A percentile compares a stretch with the other conserved stretches of the same genome.
These are phyloP conservation scores for Idaea dimidiata DNA, from an alignment of 2,888 invertebrate species.

Conservation along the genomic window DNA sequence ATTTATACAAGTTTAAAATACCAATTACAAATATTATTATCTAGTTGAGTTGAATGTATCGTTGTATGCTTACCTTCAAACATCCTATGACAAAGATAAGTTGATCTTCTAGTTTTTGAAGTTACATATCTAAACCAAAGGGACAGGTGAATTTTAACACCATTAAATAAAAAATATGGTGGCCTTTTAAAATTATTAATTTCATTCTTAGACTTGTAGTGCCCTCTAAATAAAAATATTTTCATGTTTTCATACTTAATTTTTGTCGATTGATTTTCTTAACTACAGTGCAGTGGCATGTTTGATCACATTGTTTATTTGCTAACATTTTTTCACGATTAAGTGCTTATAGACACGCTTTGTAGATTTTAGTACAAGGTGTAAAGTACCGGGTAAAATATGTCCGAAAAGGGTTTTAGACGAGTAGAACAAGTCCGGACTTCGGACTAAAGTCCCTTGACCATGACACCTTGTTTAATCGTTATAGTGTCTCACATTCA, in stretches of 20 bases:
- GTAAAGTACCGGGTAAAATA: neutral
- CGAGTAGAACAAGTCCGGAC: too few species aligned
- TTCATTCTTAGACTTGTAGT: neutral
- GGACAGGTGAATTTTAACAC: constrained; percentile 57
- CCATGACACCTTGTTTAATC: constrained; percentile 9
- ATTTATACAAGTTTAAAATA: too few species aligned
- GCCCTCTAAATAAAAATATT: constrained; percentile 24
- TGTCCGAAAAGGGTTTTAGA: too few species aligned
- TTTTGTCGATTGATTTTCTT: constrained; percentile 38
- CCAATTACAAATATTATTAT: too few species aligned
- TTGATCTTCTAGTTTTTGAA: neutral
- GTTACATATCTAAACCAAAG: constrained; percentile 39
- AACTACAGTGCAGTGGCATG: constrained; percentile 61
- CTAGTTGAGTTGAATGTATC: too few species aligned
- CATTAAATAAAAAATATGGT: constrained; percentile 28
- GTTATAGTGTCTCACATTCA: constrained; percentile 27
- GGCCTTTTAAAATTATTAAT: neutral
- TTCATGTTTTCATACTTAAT: constrained; percentile 47
- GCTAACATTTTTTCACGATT: constrained; percentile 30
- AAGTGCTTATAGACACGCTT: constrained; percentile 40
- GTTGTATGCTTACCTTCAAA: too few species aligned
- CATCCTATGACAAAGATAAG: neutral
- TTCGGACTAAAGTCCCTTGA: neutral
- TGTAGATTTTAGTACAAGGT: constrained; percentile 15
- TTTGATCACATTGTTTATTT: constrained; percentile 55